Percentiles rank a stretch among this genome's conserved stretches.
phyloP scores from a whole-genome alignment of 2,888 invertebrate genomes.

The Hedya salicella region DNA sequence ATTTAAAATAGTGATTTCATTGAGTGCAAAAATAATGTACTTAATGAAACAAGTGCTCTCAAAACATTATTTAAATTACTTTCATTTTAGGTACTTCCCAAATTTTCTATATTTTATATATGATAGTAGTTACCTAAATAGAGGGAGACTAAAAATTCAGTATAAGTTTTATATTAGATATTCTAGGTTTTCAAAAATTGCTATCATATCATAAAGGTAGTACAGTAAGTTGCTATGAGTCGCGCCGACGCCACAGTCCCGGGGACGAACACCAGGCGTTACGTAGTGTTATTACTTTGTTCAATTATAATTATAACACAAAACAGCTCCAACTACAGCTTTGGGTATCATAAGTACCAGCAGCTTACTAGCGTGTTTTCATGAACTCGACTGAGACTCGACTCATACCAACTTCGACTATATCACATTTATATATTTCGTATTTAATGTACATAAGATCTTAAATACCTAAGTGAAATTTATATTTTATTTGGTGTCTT shows the following conservation, averaged over 20 bases:
- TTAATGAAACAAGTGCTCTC: slow-evolving; percentile 76
- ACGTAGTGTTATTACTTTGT: not conserved
- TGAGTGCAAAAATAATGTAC: slow-evolving; percentile 82
- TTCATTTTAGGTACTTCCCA: slow-evolving; percentile 46
- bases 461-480: slow-evolving; percentile 30
- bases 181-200: slow-evolving; percentile 29
- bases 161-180: slow-evolving; percentile 34
- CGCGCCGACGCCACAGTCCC: not conserved
- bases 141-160: slow-evolving; percentile 37
- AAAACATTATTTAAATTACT: slow-evolving; percentile 63
- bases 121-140: slow-evolving; percentile 44
- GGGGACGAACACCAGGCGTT: not conserved
- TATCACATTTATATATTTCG: slow-evolving; percentile 22
- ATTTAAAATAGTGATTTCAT: slow-evolving; percentile 82
- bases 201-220: slow-evolving; percentile 31
- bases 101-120: slow-evolving; percentile 46
- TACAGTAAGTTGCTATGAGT: slow-evolving; percentile 19
- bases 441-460: slow-evolving; percentile 16
- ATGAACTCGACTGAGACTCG: not conserved
- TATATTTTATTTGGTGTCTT: slow-evolving; percentile 38
- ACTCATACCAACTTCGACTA: slow-evolving; percentile 24
- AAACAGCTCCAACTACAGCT: not conserved
- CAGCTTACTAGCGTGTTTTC: too few species aligned
- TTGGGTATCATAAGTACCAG: too few species aligned
- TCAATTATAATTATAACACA: not conserved